These are phyloP conservation scores for Pomatorhinus ruficollis DNA, from an alignment of 2,113 vertebrate genomes.

Conservation along the genomic window DNA sequence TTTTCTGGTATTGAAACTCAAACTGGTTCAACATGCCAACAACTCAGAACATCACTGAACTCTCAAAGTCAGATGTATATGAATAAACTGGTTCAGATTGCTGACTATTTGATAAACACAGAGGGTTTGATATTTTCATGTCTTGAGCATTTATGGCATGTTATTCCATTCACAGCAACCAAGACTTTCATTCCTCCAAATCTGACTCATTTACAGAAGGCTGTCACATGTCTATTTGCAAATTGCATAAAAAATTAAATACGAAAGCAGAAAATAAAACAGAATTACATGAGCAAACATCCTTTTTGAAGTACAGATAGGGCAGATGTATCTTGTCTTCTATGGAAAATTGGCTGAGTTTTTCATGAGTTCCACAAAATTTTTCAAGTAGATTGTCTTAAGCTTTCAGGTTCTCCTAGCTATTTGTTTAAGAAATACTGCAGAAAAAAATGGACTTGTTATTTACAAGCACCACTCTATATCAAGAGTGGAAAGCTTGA, in stretches of 20 bases:
- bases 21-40: neutral
- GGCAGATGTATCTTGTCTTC: neutral
- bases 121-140: neutral
- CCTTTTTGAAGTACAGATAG: neutral
- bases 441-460: neutral
- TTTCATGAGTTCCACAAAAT: neutral
- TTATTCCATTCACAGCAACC: neutral
- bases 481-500: neutral
- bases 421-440: neutral
- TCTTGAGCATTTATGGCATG: neutral
- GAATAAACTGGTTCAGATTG: neutral
- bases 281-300: neutral
- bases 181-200: neutral
- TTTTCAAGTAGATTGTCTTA: neutral
- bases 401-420: neutral
- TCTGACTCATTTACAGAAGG: neutral
- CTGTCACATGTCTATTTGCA: neutral
- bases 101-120: neutral
- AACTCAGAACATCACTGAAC: neutral
- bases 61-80: neutral
- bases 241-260: neutral
- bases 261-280: neutral
- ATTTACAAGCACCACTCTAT: neutral
- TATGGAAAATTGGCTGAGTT: neutral
- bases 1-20: neutral